phyloP scores from a whole-genome alignment of 2,888 invertebrate genomes.

The Caenorhabditis afra region DNA sequence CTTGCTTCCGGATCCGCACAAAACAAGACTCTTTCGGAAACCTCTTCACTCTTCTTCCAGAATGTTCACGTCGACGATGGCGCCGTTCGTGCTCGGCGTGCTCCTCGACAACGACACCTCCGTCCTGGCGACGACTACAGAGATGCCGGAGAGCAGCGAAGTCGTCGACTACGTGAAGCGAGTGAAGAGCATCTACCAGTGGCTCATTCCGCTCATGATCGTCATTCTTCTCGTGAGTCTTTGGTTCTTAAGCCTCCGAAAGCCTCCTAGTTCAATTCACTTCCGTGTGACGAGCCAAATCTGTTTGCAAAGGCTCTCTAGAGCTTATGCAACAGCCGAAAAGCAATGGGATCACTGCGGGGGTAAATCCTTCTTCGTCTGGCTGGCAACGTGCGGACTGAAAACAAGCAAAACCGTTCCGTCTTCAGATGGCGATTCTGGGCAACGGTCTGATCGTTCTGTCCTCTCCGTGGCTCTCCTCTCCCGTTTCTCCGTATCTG shows the following conservation, averaged over 20 bases:
- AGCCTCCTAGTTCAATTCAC: constrained; percentile 3
- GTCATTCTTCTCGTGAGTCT: constrained; percentile 72
- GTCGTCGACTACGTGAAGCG: constrained; percentile 41
- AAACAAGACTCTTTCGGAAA: constrained; percentile 17
- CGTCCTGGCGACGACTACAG: constrained; percentile 10
- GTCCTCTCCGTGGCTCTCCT: constrained; percentile 72
- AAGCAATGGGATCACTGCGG: too few relatives aligned
- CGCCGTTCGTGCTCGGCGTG: constrained; percentile 18
- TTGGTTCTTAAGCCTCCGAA: neutral
- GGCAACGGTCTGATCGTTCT: constrained; percentile 76
- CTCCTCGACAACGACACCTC: constrained; percentile 39
- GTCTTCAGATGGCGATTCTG: constrained; percentile 74
- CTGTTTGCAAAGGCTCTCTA: too few relatives aligned
- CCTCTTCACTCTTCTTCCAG: neutral
- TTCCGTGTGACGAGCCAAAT: neutral
- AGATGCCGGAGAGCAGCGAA: constrained; percentile 25
- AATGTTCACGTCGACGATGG: constrained; percentile 49
- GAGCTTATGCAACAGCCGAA: too few relatives aligned
- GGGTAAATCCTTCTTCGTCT: too few relatives aligned
- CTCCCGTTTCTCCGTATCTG: constrained; percentile 77
- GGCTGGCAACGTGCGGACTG: neutral
- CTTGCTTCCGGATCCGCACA: neutral
- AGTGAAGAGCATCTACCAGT: constrained; percentile 68
- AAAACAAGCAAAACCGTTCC: neutral
- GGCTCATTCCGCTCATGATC: constrained; percentile 76